A percentile compares a stretch with the other conserved stretches of the same genome.
These are phyloP conservation scores for Drymodes brunneopygia DNA, from an alignment of 2,113 vertebrate genomes.

Conservation along the genomic window DNA sequence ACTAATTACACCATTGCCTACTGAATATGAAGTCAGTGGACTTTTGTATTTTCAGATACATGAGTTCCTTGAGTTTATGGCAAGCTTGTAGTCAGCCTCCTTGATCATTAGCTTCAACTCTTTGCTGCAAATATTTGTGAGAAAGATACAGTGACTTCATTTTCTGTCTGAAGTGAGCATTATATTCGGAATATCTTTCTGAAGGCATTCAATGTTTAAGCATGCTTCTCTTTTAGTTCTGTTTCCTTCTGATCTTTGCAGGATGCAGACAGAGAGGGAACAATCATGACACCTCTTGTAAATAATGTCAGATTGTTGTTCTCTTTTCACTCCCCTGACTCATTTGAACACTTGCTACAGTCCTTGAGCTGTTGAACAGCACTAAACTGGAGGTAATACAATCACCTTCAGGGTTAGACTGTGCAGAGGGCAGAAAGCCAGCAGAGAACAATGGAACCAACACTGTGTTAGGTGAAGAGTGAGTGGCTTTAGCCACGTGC, in stretches of 20 bases:
- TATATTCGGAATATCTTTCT: background rate
- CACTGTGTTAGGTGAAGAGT: background rate
- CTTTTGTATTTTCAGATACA: background rate
- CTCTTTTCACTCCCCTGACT: background rate
- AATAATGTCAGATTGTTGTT: background rate
- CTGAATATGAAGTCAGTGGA: background rate
- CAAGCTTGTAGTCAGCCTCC: background rate
- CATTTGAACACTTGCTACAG: background rate
- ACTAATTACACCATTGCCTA: background rate
- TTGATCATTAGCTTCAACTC: background rate
- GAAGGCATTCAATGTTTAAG: background rate
- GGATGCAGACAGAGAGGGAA: background rate
- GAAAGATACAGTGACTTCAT: background rate
- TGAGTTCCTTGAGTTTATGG: background rate
- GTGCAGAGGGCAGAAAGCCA: background rate
- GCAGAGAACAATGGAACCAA: background rate
- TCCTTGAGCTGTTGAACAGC: background rate
- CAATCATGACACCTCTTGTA: background rate
- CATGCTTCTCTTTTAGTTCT: background rate
- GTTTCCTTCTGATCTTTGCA: background rate
- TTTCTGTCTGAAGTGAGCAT: background rate
- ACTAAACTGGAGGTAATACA: background rate
- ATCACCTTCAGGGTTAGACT: background rate
- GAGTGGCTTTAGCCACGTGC: background rate
- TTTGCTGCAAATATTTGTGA: background rate